Base-by-base conservation (phyloP, 1,140 invertebrate genomes). In the Hestina assimilis region DNA sequence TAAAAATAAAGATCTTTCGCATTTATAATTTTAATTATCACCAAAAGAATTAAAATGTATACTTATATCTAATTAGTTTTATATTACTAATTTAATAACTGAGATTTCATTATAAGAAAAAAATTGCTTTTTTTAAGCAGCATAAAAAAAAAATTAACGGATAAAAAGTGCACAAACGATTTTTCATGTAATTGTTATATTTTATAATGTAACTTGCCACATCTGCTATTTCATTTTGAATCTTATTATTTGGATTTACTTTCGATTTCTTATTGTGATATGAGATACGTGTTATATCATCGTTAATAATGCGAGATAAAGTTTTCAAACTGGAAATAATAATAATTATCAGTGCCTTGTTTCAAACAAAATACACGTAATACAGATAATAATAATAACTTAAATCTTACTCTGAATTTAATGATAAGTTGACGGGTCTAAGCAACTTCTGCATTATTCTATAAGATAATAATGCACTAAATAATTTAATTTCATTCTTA, bases 401-500 rank as follows among this genome's bases (percentile, higher is more conserved):
- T n/a, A n/a, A n/a, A n/a, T 15, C 66, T 76, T 69, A 84, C 81
- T 66, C 43, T 9, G 60, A 12, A 40, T 65, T 73, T 40, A 83
- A 51, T 31, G 42, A 54, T 51, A 77, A 54, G 42, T 74, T 68
- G 8, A 66, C 20, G 0, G 68, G 60, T n/a, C 46, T 62, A 11
- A 57, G 59, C 26, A 83, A 46, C 55, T 61, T 68, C 15, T 62
- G 42, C 17, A 64, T 53, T 46, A 80, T 69, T 68, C 67, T 75
- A 35, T 71, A 58, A 21, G 65, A 72, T 58, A 84, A 78, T 41
- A 70, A 26, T 7, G 59, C 63, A 57, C 72, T 70, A 31, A 79
- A 61, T 20, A 61, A 20, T 41, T 46, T 59, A 0, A 26, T 20
- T 26, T 33, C 29, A 11, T 48, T 19, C 7, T 23, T 21, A 3